Conservation (phyloP, 2,113 vertebrate species). For the Syrmaticus mikado region DNA sequence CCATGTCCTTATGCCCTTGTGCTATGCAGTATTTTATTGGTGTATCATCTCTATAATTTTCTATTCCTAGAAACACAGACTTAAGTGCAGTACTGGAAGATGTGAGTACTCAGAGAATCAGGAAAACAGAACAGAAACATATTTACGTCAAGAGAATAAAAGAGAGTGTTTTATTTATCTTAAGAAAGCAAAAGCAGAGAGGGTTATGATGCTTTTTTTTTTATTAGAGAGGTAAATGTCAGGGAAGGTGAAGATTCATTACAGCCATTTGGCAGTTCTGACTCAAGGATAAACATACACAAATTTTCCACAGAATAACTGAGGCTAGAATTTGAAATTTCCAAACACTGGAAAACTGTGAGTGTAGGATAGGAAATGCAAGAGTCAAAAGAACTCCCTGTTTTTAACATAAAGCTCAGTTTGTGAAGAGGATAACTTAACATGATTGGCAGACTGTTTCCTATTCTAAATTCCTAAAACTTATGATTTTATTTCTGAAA, state of each 20-base stretch:
- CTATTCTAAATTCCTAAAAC: not conserved
- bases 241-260: not conserved
- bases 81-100: not conserved
- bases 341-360: not conserved
- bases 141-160: not conserved
- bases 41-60: not conserved
- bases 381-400: not conserved
- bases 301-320: not conserved
- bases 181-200: not conserved
- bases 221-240: not conserved
- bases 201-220: not conserved
- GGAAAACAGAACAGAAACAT: not conserved
- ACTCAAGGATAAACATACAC: not conserved
- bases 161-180: not conserved
- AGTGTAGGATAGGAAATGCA: not conserved
- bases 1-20: not conserved
- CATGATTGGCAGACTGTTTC: not conserved
- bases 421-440: not conserved
- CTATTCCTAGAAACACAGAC: not conserved
- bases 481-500: constrained; percentile 13
- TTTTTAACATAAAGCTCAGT: not conserved
- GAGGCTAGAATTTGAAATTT: not conserved
- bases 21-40: not conserved
- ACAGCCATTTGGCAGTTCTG: not conserved
- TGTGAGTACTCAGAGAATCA: not conserved